phyloP scores from a whole-genome alignment of 2,113 vertebrate genomes.

The Toxostoma redivivum region DNA sequence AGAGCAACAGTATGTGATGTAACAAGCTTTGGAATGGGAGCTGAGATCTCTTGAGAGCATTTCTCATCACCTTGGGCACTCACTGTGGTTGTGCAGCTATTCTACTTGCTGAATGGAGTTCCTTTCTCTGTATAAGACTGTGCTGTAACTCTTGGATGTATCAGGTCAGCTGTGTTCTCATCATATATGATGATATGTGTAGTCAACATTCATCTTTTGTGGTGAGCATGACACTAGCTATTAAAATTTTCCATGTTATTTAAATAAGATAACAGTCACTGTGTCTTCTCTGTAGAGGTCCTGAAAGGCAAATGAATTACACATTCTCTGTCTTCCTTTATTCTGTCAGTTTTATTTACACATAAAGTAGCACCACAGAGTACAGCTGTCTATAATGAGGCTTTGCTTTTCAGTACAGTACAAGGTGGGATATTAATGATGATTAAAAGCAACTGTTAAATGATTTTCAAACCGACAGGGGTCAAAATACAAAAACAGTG shows the following conservation, averaged over 20 bases:
- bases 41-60: neutral
- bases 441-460: slow-evolving; percentile 23
- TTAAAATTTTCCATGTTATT: neutral
- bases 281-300: neutral
- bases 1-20: fast-evolving
- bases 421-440: neutral
- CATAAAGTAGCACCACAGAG: neutral
- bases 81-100: neutral
- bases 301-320: slow-evolving; percentile 46
- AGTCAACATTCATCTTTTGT: neutral
- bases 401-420: neutral
- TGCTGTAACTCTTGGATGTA: neutral
- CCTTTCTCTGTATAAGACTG: neutral
- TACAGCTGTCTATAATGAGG: slow-evolving; percentile 8
- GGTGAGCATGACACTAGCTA: neutral
- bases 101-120: neutral
- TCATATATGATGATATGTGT: neutral
- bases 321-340: neutral
- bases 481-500: neutral
- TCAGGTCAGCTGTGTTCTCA: neutral
- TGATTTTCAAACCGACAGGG: neutral
- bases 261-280: neutral
- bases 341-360: slow-evolving; percentile 49
- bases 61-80: neutral
- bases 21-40: neutral